Evolutionary conservation across 2,888 invertebrate species (phyloP), one percentile per base, ranked within the genome.

Genomic region (Epistrophe eligans): DNA sequence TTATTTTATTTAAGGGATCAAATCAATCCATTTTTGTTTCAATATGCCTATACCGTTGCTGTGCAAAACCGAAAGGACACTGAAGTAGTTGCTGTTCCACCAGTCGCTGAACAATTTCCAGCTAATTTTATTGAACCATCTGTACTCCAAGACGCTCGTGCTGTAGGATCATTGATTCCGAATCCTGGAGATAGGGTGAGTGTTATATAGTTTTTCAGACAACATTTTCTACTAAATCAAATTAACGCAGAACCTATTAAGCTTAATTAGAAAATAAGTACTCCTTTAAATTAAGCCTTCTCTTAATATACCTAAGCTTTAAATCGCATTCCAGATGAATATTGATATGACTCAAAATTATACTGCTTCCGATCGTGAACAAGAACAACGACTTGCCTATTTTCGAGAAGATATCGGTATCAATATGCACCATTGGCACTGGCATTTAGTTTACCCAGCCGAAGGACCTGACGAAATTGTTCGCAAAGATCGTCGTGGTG

Each of bases 381-480:
- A 95, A 1, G 97, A 98, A 90, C 97, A 97, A 91, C 95, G 96
- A 7, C 92, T 97, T 83, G 96, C 97, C 40, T 98, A 97, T 93
- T 97, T 96, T 94, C 95, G 97, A 52, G 97, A 97, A 91, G 97
- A 97, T 92, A 94, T 97, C 84, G 97, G 97, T 88, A 94, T 97
- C 89, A 97, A 97, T 93, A 95, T 97, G 70, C 97, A 97, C 92
- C 97, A 98, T 91, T 98, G 97, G 97, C 97, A 97, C 91, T 97
- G 97, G 97, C 97, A 98, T 92, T 94, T 97, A 89, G 97, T 97
- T 1, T 97, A 97, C 91, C 97, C 97, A 0, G 95, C 95, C 91
- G 95, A 95, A 77, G 95, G 95, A 0, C 94, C 94, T 19, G 90
- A 91, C 15, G 92, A 93, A 52, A 95, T 96, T 52, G 96, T 97